Conservation (phyloP, 2,113 vertebrate genomes). For the Brachypteracias leptosomus region DNA sequence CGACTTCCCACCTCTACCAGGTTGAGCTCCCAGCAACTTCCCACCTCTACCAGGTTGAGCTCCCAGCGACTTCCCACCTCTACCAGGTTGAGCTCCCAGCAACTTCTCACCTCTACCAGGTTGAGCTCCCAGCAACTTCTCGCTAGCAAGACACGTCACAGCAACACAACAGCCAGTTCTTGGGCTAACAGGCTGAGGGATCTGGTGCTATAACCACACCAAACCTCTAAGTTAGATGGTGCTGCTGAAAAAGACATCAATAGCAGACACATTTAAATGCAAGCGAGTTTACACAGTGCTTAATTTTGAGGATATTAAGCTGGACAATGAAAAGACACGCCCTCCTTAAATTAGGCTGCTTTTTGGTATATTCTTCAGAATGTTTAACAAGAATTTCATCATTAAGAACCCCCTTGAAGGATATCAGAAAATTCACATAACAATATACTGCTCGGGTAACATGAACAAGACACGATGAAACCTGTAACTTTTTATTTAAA, state of each 20-base stretch:
- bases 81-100: no score
- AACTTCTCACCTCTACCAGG: background rate
- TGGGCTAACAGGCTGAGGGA: background rate
- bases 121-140: background rate
- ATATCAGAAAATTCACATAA: background rate
- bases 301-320: background rate
- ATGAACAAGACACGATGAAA: conserved; percentile 66
- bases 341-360: background rate
- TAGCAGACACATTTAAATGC: background rate
- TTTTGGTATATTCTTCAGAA: background rate
- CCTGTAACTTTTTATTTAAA: conserved; percentile 78
- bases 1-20: no score
- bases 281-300: background rate
- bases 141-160: rapidly evolving
- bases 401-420: background rate
- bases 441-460: background rate
- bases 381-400: background rate
- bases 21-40: no score
- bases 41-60: no score
- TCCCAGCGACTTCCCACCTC: no score
- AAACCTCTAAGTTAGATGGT: background rate
- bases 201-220: background rate
- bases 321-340: background rate
- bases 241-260: background rate
- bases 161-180: background rate